These are phyloP conservation scores for Gallinago jamesoni DNA, from an alignment of 2,113 vertebrate species.

Conservation along the genomic window DNA sequence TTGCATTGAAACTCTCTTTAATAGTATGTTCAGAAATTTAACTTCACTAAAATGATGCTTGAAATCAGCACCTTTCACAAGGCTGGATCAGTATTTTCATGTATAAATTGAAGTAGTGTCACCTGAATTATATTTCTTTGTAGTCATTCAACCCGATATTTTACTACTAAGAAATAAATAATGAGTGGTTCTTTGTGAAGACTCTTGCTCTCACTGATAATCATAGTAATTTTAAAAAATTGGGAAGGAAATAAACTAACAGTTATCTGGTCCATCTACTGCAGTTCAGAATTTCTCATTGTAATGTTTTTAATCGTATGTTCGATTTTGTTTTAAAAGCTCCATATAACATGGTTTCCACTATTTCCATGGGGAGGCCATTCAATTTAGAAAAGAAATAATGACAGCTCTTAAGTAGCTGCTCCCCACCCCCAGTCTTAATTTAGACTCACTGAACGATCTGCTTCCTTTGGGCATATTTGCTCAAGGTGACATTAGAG, in stretches of 20 bases:
- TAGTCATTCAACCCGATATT: background rate
- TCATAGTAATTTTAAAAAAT: background rate
- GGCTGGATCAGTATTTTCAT: background rate
- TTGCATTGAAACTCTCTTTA: background rate
- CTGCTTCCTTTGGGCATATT: constrained; percentile 62
- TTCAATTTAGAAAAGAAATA: constrained; percentile 64
- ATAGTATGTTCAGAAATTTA: background rate
- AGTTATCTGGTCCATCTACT: background rate
- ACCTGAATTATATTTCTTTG: background rate
- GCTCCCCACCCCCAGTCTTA: background rate
- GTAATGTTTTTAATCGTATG: background rate
- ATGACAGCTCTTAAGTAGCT: constrained; percentile 54
- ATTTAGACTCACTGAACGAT: constrained; percentile 55
- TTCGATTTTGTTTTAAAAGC: constrained; percentile 28
- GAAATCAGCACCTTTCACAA: background rate
- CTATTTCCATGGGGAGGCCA: constrained; percentile 41
- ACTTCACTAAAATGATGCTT: background rate
- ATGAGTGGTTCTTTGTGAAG: background rate
- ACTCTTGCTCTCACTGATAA: background rate
- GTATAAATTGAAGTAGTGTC: background rate
- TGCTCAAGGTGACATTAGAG: constrained; percentile 63
- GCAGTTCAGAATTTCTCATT: background rate
- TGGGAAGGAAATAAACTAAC: background rate
- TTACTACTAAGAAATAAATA: background rate
- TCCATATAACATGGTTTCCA: background rate